These are phyloP conservation scores for Genyomyrus donnyi DNA, from an alignment of 2,113 vertebrate species.

Conservation along the genomic window DNA sequence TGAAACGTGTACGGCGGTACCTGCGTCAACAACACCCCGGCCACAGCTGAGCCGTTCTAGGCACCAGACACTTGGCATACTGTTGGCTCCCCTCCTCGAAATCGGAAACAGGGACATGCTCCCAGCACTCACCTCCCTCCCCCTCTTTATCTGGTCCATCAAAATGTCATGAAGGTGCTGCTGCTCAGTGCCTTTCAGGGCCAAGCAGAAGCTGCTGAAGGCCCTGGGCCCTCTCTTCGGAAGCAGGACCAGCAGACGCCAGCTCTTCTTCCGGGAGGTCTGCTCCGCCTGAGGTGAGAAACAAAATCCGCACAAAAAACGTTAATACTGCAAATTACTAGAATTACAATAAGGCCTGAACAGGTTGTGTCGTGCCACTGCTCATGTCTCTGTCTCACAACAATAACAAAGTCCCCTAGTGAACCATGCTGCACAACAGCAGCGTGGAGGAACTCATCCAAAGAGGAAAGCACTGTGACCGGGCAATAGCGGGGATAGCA, in stretches of 20 bases:
- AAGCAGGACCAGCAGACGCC: slow-evolving; percentile 70
- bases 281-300: slow-evolving; percentile 55
- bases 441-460: background rate
- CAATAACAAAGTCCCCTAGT: background rate
- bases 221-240: slow-evolving; percentile 85
- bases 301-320: background rate
- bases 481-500: background rate
- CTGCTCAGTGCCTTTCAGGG: slow-evolving; percentile 77
- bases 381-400: background rate
- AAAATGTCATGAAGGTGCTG: slow-evolving; percentile 66
- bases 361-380: background rate
- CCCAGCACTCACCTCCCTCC: slow-evolving; percentile 39
- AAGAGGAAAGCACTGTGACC: background rate
- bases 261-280: slow-evolving; percentile 72
- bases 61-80: background rate
- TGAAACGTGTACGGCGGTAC: slow-evolving; percentile 30
- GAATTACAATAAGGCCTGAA: background rate
- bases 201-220: slow-evolving; percentile 77
- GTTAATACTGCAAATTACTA: background rate
- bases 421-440: background rate
- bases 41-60: background rate
- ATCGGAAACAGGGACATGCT: background rate
- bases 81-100: too few species aligned
- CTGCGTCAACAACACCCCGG: background rate
- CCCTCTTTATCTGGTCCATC: slow-evolving; percentile 29